Evolutionary conservation across 2,797 vertebrate species (phyloP), one percentile per base, ranked within the genome.

Genomic region (Molossus molossus): DNA sequence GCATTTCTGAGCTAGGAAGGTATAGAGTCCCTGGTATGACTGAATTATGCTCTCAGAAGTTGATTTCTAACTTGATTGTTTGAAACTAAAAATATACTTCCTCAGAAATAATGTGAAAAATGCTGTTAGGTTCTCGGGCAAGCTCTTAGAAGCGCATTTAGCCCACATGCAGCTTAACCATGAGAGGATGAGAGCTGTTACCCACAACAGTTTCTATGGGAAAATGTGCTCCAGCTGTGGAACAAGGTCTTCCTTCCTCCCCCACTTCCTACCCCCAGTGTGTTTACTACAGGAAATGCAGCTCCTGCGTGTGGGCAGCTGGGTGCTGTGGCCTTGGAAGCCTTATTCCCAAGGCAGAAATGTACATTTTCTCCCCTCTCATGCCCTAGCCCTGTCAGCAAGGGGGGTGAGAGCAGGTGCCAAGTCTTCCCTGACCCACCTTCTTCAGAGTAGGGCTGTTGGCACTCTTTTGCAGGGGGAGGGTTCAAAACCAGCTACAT

Each of bases 231-330:
- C 40, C 94, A 76, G 57, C 29, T 33, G 37, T 1, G 0, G 81
- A 90, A 84, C 27, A 57, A 73, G 58, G 58, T n/a, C 76, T 95
- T 93, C 94, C 94, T 95, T 92, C 90, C 91, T 37, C 57, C 55
- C 76, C 48, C 25, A 82, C 62, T 94, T 95, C 91, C 91, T 62
- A 57, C 70, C 50, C 40, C 60, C 62, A n/a, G 55, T 20, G 5
- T 77, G 48, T 87, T 84, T 65, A 76, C 79, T 73, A 45, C 50
- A 70, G 96, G 93, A 94, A 96, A 73, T 15, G 45, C 23, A 12
- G 53, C 53, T 75, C 57, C 87, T 13, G 13, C 0, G 13, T 21
- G 55, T 50, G 62, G 86, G 90, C 6, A 3, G 88, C 82, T 64
- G 37, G 50, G n/a, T 20, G 1, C 48, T 40, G 14, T 33, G 37